Evolutionary conservation across 2,797 vertebrate species (phyloP).

Genomic region (Huso huso): DNA sequence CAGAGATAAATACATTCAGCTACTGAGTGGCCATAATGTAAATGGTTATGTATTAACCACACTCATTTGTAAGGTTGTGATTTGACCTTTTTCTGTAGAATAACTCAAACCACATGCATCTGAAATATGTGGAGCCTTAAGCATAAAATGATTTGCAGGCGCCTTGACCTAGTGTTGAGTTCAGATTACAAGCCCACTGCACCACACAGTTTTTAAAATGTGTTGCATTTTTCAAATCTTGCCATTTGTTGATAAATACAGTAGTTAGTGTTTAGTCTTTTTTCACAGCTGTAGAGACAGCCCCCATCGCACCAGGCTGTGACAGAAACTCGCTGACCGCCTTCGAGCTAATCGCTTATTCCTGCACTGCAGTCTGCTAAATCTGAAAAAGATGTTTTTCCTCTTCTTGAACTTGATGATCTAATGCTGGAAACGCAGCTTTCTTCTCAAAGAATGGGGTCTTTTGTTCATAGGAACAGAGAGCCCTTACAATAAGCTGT

Average conservation of each 20-base stretch:
- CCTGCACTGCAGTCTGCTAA: neutral
- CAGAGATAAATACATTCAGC: too few relatives aligned
- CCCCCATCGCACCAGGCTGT: neutral
- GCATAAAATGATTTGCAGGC: too few relatives aligned
- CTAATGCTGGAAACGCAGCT: slow-evolving; percentile 60
- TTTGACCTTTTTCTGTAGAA: too few relatives aligned
- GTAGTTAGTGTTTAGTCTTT: neutral
- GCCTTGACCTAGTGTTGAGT: too few relatives aligned
- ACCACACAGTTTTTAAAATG: neutral
- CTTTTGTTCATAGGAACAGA: slow-evolving; percentile 60
- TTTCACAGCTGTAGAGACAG: neutral
- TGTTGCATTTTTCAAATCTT: neutral
- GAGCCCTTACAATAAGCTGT: slow-evolving; percentile 57
- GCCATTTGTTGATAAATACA: neutral
- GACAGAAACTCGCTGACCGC: neutral
- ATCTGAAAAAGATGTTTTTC: slow-evolving; percentile 22
- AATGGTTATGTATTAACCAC: too few relatives aligned
- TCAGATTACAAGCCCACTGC: neutral
- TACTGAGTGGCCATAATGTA: too few relatives aligned
- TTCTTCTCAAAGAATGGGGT: slow-evolving; percentile 51
- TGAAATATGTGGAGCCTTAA: too few relatives aligned
- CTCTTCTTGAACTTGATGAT: slow-evolving; percentile 53
- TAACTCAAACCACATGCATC: too few relatives aligned
- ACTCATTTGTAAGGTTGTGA: too few relatives aligned
- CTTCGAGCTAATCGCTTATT: neutral